Evolutionary conservation across 2,797 vertebrate species (phyloP).

Genomic region (Cossypha niveicapilla): DNA sequence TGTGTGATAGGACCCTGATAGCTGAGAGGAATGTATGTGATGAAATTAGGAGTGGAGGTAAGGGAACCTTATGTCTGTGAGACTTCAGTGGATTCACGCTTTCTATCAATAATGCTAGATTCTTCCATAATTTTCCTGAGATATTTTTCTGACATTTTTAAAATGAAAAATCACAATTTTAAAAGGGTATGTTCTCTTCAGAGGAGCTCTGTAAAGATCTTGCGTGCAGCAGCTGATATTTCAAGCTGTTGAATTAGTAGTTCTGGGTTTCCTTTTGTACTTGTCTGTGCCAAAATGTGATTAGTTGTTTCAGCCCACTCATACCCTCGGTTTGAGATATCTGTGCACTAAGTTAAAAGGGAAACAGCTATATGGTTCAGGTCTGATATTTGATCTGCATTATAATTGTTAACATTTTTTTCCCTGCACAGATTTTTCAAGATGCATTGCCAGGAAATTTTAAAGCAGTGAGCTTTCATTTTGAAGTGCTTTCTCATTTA

Average conservation of each 20-base stretch:
- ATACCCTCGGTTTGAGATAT: constrained; percentile 47
- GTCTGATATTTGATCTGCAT: constrained; percentile 30
- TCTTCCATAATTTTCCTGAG: constrained; percentile 20
- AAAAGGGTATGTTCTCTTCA: constrained; percentile 57
- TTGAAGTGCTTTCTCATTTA: constrained; percentile 21
- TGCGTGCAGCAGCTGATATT: constrained; percentile 65
- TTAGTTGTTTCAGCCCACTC: constrained; percentile 68
- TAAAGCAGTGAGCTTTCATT: not conserved
- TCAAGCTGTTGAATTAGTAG: constrained; percentile 67
- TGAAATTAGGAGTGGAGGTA: constrained; percentile 13
- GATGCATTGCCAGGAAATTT: constrained; percentile 1
- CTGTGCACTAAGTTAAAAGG: constrained; percentile 48
- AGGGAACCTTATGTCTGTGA: not conserved
- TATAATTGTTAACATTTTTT: constrained; percentile 22
- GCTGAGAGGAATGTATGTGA: not conserved
- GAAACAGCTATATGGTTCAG: constrained; percentile 17
- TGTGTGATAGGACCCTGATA: constrained; percentile 1
- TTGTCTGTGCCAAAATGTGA: constrained; percentile 57
- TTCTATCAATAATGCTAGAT: constrained; percentile 10
- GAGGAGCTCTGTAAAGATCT: constrained; percentile 45
- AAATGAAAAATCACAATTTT: constrained; percentile 25
- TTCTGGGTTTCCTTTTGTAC: constrained; percentile 61
- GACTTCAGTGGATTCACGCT: not conserved
- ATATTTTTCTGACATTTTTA: constrained; percentile 53
- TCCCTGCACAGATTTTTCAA: constrained; percentile 1